These are phyloP conservation scores for Pantherophis guttatus DNA, from an alignment of 2,113 vertebrate species.

Conservation along the genomic window DNA sequence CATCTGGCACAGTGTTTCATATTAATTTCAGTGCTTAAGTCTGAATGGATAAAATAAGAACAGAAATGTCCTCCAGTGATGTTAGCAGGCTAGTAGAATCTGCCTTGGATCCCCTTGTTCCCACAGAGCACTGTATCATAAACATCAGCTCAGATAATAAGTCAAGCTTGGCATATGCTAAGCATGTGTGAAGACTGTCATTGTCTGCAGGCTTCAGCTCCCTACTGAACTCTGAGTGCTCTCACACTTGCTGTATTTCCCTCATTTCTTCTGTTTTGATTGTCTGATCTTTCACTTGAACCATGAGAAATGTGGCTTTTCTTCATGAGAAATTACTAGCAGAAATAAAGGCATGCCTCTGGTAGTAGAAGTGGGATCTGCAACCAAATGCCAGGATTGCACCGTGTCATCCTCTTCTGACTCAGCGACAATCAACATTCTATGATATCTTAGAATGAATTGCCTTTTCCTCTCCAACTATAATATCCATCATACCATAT, in stretches of 20 bases:
- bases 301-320: background rate
- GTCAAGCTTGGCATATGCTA: background rate
- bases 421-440: background rate
- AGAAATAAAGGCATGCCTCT: background rate
- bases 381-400: background rate
- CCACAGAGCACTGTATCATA: background rate
- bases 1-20: rapidly evolving
- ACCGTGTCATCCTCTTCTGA: background rate
- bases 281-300: constrained; percentile 6
- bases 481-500: background rate
- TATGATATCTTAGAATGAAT: background rate
- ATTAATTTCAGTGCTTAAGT: background rate
- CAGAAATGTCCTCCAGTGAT: background rate
- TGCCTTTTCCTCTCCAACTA: background rate
- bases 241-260: background rate
- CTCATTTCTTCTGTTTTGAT: background rate
- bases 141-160: background rate
- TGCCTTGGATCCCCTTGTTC: background rate
- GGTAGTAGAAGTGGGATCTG: background rate
- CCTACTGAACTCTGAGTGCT: background rate
- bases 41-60: background rate
- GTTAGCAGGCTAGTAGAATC: background rate
- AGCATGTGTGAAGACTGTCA: background rate
- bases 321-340: background rate
- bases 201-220: background rate